A percentile compares a stretch with the other conserved stretches of the same genome.
Evolutionary conservation across 2,888 invertebrate species (phyloP).

Genomic region (Clistopyga incitator): DNA sequence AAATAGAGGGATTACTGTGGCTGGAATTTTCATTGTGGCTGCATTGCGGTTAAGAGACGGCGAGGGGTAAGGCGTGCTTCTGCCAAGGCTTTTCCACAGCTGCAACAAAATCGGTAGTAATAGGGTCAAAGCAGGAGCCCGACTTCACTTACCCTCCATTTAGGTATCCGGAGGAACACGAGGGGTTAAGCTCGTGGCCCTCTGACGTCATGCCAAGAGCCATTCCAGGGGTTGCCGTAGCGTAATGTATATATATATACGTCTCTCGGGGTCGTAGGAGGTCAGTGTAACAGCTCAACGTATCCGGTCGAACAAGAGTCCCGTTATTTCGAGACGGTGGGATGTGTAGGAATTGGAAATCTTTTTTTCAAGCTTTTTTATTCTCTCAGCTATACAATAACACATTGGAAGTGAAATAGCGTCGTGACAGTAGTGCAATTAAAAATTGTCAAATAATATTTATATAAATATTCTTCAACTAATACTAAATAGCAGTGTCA

Average conservation of each 20-base stretch:
- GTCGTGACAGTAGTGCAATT: not conserved
- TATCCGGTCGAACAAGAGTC: slow-evolving; percentile 40
- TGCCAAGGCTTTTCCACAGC: slow-evolving; percentile 26
- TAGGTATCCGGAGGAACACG: slow-evolving; percentile 42
- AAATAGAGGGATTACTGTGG: not conserved
- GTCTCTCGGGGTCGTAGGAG: slow-evolving; percentile 49
- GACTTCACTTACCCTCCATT: slow-evolving; percentile 47
- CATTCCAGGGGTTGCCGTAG: slow-evolving; percentile 23
- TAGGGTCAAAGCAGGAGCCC: slow-evolving; percentile 49
- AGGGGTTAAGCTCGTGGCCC: slow-evolving; percentile 25
- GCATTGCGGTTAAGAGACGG: not conserved
- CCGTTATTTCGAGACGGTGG: not conserved
- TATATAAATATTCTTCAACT: too few species aligned
- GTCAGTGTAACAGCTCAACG: slow-evolving; percentile 55
- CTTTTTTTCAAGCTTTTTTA: not conserved
- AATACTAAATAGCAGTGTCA: too few species aligned
- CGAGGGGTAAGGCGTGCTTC: not conserved
- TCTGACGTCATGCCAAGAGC: slow-evolving; percentile 55
- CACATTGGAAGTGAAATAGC: not conserved
- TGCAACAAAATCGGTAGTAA: slow-evolving; percentile 48
- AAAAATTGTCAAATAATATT: too few species aligned
- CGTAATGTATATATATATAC: slow-evolving; percentile 4
- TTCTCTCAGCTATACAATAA: not conserved
- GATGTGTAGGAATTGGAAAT: not conserved
- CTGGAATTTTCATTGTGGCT: slow-evolving; percentile 14